These are phyloP conservation scores for Xiphorhynchus erythropygius DNA, from an alignment of 2,797 vertebrate species.

Conservation along the genomic window DNA sequence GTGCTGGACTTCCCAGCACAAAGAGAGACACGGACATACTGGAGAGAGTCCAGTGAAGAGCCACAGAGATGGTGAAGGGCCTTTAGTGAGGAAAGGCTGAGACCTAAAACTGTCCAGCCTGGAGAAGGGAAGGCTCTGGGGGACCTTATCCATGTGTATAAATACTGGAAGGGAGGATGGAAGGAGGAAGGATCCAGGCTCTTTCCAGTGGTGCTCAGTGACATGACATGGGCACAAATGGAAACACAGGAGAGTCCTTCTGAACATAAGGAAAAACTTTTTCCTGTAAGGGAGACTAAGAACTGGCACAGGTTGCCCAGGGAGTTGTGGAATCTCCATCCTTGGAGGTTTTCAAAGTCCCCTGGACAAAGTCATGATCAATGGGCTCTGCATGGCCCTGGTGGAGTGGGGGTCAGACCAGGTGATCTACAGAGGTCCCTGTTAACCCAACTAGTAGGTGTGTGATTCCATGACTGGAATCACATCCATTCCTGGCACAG, in stretches of 20 bases:
- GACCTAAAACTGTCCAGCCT: background rate
- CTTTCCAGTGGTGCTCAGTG: background rate
- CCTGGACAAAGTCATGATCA: background rate
- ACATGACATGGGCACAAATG: background rate
- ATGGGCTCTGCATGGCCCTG: background rate
- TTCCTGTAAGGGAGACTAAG: background rate
- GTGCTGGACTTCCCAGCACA: background rate
- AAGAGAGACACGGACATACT: background rate
- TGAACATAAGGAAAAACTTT: background rate
- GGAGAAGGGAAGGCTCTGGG: background rate
- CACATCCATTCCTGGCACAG: background rate
- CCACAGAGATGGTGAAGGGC: background rate
- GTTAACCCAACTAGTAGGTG: background rate
- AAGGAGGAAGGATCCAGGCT: background rate
- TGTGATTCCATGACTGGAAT: background rate
- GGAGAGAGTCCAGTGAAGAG: background rate
- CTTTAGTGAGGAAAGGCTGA: background rate
- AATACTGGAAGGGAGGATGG: background rate
- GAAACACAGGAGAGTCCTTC: background rate
- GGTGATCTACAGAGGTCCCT: background rate
- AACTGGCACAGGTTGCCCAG: background rate
- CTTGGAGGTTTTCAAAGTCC: background rate
- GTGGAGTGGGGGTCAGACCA: background rate
- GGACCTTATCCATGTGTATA: background rate
- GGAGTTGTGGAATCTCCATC: background rate